phyloP scores from a whole-genome alignment of 2,888 invertebrate genomes.

The Drosophila meridiana region DNA sequence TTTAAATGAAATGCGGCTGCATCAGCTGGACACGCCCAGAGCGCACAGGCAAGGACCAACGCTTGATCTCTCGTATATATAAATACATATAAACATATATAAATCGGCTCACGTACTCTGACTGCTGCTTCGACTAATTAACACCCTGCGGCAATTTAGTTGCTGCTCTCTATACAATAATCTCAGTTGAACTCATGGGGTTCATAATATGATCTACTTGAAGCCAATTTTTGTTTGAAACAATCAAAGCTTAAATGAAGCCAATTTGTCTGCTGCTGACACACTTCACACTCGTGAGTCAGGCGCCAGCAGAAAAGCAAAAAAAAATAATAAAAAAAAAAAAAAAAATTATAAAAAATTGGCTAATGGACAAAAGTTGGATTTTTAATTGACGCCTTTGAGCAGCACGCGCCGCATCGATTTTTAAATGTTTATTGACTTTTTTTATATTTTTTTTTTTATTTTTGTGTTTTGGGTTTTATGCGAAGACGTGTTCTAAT shows the following conservation, averaged over 20 bases:
- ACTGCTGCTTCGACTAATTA: conserved; percentile 54
- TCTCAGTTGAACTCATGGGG: too few relatives aligned
- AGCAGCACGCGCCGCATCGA: conserved; percentile 69
- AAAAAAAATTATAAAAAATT: conserved; percentile 26
- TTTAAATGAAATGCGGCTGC: conserved; percentile 78
- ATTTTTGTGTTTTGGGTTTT: conserved; percentile 27
- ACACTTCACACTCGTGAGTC: conserved; percentile 68
- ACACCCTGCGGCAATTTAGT: conserved; percentile 62
- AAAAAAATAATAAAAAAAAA: conserved; percentile 3
- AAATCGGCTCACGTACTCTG: conserved; percentile 39
- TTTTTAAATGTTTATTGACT: conserved; percentile 43
- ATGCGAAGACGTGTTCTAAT: conserved; percentile 48
- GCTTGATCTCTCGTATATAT: not conserved
- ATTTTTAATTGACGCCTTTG: conserved; percentile 72
- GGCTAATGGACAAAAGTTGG: conserved; percentile 61
- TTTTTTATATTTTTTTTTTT: not conserved
- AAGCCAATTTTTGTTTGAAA: conserved; percentile 4
- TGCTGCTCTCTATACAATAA: not conserved
- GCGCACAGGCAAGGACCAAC: conserved; percentile 29
- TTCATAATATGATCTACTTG: conserved; percentile 6
- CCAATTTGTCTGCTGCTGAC: conserved; percentile 50
- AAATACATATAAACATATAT: conserved; percentile 4
- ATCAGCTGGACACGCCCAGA: conserved; percentile 59
- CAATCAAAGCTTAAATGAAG: conserved; percentile 1
- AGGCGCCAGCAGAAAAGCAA: conserved; percentile 27